Evolutionary conservation across 37 sponge, comb jelly and placozoan genomes (phyloP), one percentile per base, ranked within the genome.

Genomic region (Crambe crambe): DNA sequence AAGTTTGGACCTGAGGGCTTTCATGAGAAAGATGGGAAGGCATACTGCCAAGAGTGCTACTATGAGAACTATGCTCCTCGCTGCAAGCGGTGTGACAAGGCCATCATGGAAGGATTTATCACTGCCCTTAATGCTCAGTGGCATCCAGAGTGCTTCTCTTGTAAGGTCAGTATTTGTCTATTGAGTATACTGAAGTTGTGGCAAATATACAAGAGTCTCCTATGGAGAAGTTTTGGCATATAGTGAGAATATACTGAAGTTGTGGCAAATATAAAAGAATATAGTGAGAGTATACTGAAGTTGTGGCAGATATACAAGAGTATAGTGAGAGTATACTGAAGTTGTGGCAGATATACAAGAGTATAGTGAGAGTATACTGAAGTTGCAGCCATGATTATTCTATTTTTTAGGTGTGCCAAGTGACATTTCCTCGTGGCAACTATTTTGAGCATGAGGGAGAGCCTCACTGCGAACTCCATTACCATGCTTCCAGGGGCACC

Each of bases 381-480:
- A 15, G 51, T 15, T 47, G 51, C 12, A 47, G 12, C 51, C 51
- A 15, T 12, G 6, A 12, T 15, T 12, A 6, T 47, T 12, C 6
- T 12, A 6, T 15, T 43, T 39, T 42, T 0, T 68, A 98, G 99
- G 92, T 83, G n/a, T 98, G 99, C 54, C 51, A 61, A 5, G 74
- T 92, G 47, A 81, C 93, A 39, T 98, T 98, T 72, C 90, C 90
- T 17, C 81, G 83, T 25, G 96, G 97, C 22, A 92, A 92, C 78
- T 93, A 94, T 82, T 96, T 94, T 73, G 96, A 98, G 71, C 88
- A 90, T 79, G 95, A 98, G 57, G 94, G 94, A 1, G 83, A 92
- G 80, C 99, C 99, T 1, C 94, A 96, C 86, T 98, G 99, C 56
- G 96, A 98, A 86, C 87, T 92, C 31, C 99, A 98, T 76, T 98